Evolutionary conservation across 2,888 invertebrate genomes (phyloP).

Genomic region (Chaetoderma sp.): DNA sequence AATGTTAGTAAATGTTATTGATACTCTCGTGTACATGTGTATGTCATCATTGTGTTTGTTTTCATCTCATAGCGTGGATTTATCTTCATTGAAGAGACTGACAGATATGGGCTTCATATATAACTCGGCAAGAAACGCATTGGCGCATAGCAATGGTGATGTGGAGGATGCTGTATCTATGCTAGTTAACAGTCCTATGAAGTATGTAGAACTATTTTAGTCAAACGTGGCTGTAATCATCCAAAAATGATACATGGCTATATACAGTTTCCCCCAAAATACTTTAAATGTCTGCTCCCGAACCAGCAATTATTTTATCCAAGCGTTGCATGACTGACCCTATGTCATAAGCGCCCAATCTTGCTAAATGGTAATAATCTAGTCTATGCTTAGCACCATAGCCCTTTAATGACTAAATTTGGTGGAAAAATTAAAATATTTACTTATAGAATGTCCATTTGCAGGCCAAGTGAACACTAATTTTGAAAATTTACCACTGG

Average conservation of each 20-base stretch:
- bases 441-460: too few relatives aligned
- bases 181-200: constrained; percentile 41
- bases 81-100: constrained; percentile 41
- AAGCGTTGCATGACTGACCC: too few relatives aligned
- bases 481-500: too few relatives aligned
- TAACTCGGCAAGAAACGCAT: constrained; percentile 47
- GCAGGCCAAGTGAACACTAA: too few relatives aligned
- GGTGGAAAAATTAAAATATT: too few relatives aligned
- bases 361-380: too few relatives aligned
- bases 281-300: neutral
- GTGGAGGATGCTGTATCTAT: constrained; percentile 47
- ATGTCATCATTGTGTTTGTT: too few relatives aligned
- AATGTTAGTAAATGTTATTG: too few relatives aligned
- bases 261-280: neutral
- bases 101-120: constrained; percentile 50
- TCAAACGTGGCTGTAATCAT: neutral
- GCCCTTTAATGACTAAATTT: too few relatives aligned
- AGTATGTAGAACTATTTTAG: constrained; percentile 24
- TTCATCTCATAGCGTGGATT: constrained; percentile 34
- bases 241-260: neutral
- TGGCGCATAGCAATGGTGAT: constrained; percentile 49
- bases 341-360: too few relatives aligned
- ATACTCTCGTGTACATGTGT: too few relatives aligned
- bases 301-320: neutral
- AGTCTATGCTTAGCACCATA: too few relatives aligned